Evolutionary conservation across 2,888 invertebrate genomes (phyloP).

Genomic region (Ethmia dodecea): DNA sequence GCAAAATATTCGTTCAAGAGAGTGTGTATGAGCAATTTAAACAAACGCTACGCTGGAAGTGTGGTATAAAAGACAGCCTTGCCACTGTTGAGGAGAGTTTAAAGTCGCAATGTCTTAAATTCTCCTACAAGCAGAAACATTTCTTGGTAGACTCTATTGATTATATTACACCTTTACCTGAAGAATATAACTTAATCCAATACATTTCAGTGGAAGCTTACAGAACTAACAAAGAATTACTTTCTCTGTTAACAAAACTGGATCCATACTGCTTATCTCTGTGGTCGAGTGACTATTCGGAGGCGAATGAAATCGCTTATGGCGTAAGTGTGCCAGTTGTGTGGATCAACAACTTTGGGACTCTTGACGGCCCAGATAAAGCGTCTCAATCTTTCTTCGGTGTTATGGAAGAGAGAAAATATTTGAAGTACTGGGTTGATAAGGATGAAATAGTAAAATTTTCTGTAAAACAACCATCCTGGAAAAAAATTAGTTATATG

Average conservation of each 20-base stretch:
- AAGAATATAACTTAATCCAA: background rate
- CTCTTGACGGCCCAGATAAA: constrained; percentile 31
- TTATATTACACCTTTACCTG: background rate
- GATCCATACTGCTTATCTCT: constrained; percentile 32
- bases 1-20: constrained; percentile 43
- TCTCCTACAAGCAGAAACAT: constrained; percentile 17
- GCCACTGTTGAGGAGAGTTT: background rate
- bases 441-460: background rate
- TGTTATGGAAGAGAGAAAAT: background rate
- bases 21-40: constrained; percentile 34
- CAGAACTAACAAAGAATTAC: constrained; percentile 44
- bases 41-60: constrained; percentile 31
- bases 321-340: constrained; percentile 21
- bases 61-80: constrained; percentile 12
- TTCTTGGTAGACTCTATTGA: constrained; percentile 28
- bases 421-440: background rate
- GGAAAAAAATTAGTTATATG: background rate
- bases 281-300: constrained; percentile 40
- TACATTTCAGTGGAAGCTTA: constrained; percentile 35
- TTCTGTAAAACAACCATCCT: background rate
- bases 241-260: constrained; percentile 27
- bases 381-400: constrained; percentile 12
- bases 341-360: constrained; percentile 43
- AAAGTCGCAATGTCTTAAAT: constrained; percentile 15
- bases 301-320: constrained; percentile 41